phyloP scores from a whole-genome alignment of 2,113 vertebrate genomes.

The Neofelis nebulosa region DNA sequence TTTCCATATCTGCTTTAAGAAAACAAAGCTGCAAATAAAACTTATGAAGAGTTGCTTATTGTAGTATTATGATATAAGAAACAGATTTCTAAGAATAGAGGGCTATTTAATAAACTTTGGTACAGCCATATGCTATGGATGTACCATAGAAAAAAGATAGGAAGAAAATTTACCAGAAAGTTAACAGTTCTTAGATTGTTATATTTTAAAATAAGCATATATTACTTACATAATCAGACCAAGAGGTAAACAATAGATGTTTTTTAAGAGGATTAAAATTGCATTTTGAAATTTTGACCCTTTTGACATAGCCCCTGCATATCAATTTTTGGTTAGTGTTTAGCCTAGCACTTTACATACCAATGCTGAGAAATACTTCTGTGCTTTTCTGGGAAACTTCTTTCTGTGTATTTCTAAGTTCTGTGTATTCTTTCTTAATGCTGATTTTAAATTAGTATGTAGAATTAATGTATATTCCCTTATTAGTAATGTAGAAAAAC shows the following conservation, averaged over 20 bases:
- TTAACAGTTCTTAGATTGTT: conserved; percentile 30
- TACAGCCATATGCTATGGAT: not conserved
- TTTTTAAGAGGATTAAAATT: conserved; percentile 6
- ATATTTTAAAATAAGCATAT: conserved; percentile 6
- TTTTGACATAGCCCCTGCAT: not conserved
- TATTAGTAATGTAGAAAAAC: not conserved
- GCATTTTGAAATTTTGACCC: conserved; percentile 29
- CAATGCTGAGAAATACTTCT: not conserved
- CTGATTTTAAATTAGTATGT: conserved; percentile 29
- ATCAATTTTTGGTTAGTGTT: conserved; percentile 21
- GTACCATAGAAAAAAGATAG: not conserved
- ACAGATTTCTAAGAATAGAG: conserved; percentile 25
- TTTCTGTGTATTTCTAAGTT: not conserved
- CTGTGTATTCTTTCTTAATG: not conserved
- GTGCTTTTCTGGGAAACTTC: conserved; percentile 6
- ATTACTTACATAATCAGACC: not conserved
- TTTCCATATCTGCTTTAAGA: conserved; percentile 29
- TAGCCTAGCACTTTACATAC: not conserved
- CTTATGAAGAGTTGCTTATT: not conserved
- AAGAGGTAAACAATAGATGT: not conserved
- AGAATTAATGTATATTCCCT: conserved; percentile 11
- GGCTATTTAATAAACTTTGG: not conserved
- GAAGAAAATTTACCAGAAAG: conserved; percentile 39
- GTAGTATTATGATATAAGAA: not conserved
- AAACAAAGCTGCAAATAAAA: conserved; percentile 36